A percentile compares a stretch with the other conserved stretches of the same genome.
Evolutionary conservation across 2,888 invertebrate genomes (phyloP).

Genomic region (Caenorhabditis doughertyi): DNA sequence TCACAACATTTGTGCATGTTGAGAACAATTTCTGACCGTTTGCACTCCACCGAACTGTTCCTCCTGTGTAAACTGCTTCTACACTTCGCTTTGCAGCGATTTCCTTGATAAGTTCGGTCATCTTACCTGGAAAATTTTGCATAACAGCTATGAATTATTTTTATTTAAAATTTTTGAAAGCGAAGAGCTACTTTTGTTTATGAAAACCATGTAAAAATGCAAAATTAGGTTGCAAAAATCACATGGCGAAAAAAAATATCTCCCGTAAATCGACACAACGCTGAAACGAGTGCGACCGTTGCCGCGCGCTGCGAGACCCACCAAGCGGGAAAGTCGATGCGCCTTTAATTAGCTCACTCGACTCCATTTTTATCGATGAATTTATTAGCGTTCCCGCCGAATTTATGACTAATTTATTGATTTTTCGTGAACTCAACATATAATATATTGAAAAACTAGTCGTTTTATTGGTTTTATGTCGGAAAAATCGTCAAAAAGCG

Average conservation of each 20-base stretch:
- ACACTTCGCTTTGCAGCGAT: conserved; percentile 63
- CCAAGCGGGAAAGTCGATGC: conserved; percentile 2
- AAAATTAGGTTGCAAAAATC: conserved; percentile 24
- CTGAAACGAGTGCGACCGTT: conserved; percentile 41
- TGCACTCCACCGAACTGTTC: conserved; percentile 74
- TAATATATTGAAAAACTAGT: too few species aligned
- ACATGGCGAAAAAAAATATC: conserved; percentile 12
- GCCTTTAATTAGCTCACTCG: conserved; percentile 39
- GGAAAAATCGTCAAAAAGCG: too few species aligned
- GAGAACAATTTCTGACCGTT: conserved; percentile 76
- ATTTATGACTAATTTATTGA: background rate
- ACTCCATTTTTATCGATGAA: conserved; percentile 41
- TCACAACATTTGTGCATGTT: conserved; percentile 78
- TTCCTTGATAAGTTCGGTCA: conserved; percentile 66
- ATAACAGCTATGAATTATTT: too few species aligned
- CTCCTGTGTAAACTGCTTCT: conserved; percentile 77
- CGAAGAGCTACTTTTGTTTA: background rate
- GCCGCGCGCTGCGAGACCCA: conserved; percentile 30
- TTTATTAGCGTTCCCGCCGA: conserved; percentile 19
- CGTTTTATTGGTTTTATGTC: too few species aligned
- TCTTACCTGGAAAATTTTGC: conserved; percentile 26
- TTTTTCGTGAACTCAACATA: background rate
- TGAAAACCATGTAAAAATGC: background rate
- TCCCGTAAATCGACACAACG: conserved; percentile 59
- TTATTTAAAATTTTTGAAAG: background rate